Evolutionary conservation across 2,888 invertebrate genomes (phyloP).

Genomic region (Heliconius charithonia): DNA sequence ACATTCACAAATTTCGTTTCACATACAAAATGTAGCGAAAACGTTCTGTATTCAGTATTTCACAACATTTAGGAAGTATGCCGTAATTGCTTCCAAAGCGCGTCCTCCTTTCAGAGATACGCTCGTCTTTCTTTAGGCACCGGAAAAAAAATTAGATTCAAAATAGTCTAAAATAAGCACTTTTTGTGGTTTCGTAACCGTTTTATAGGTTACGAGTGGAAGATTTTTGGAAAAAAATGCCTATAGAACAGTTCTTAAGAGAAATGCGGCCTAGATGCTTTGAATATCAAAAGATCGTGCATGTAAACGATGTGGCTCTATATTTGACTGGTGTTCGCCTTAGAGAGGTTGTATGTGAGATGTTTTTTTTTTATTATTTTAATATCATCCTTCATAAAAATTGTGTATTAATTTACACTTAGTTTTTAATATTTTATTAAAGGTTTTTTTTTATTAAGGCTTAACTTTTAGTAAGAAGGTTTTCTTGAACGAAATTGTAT

Average conservation of each 20-base stretch:
- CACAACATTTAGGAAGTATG: constrained; percentile 42
- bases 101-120: constrained; percentile 44
- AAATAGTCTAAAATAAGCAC: constrained; percentile 37
- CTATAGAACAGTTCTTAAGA: constrained; percentile 16
- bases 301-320: constrained; percentile 14
- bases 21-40: constrained; percentile 34
- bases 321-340: constrained; percentile 14
- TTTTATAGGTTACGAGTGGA: constrained; percentile 26
- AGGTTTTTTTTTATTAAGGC: no score
- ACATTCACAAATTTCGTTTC: constrained; percentile 5
- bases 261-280: constrained; percentile 31
- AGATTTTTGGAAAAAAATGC: constrained; percentile 28
- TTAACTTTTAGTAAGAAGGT: no score
- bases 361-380: not conserved
- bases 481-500: no score
- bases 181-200: constrained; percentile 24
- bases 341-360: not conserved
- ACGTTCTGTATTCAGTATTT: constrained; percentile 25
- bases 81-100: constrained; percentile 44
- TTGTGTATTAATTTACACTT: not conserved
- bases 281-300: constrained; percentile 29
- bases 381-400: not conserved
- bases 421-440: no score
- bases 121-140: constrained; percentile 41
- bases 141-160: constrained; percentile 39